Percentiles rank a stretch among this genome's conserved stretches.
Conservation (phyloP, 2,113 vertebrate genomes). For the Ardeotis arabs region DNA sequence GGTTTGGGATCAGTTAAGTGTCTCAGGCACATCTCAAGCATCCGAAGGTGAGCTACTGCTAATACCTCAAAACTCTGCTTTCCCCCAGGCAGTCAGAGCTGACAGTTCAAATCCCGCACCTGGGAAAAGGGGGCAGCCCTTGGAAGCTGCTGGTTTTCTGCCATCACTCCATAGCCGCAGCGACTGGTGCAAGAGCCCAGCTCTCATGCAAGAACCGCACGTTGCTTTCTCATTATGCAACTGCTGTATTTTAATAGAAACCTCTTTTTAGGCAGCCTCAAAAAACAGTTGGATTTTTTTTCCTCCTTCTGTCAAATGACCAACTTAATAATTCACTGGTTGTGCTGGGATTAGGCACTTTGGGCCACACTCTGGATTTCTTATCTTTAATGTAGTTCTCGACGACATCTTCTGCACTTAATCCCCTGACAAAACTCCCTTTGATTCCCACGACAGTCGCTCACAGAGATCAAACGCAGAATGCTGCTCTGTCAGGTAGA, state of each 20-base stretch:
- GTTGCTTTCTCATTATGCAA: constrained; percentile 41
- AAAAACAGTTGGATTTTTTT: constrained; percentile 13
- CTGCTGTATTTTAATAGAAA: constrained; percentile 44
- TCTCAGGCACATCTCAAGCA: not conserved
- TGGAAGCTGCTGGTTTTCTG: not conserved
- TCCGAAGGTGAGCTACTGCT: not conserved
- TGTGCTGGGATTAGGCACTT: constrained; percentile 70
- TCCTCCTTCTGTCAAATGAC: constrained; percentile 65
- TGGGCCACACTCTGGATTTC: constrained; percentile 69
- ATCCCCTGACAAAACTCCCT: constrained; percentile 72
- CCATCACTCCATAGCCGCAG: not conserved
- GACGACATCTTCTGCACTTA: constrained; percentile 67
- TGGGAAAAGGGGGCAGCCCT: not conserved
- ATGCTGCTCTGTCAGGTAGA: constrained; percentile 67
- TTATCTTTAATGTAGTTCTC: constrained; percentile 69
- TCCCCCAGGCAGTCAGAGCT: accelerated
- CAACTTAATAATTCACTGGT: constrained; percentile 69
- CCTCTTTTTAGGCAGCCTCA: constrained; percentile 36
- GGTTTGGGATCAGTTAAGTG: not conserved
- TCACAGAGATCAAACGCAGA: constrained; percentile 61
- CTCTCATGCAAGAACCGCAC: not conserved
- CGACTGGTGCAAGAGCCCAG: not conserved
- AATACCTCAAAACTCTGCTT: not conserved
- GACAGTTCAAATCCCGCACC: not conserved
- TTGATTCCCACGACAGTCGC: constrained; percentile 64